Percentiles rank a stretch among this genome's conserved stretches.
Conservation (phyloP, 2,113 vertebrate species). For the Menura novaehollandiae region DNA sequence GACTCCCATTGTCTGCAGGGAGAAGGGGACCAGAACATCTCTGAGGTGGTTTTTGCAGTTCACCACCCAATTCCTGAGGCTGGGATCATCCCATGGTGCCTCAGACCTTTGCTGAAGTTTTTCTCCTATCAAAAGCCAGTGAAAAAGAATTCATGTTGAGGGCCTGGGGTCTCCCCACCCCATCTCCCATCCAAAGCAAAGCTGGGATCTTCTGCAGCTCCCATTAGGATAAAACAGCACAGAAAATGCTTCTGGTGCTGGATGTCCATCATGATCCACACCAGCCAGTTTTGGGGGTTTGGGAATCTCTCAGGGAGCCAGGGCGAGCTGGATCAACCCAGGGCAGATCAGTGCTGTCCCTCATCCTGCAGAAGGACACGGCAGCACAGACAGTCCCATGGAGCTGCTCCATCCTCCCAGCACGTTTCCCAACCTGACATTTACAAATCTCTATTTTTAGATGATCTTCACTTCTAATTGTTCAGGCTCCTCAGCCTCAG, state of each 20-base stretch:
- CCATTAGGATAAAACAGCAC: accelerated
- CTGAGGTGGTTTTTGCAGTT: background rate
- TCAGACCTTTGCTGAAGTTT: accelerated
- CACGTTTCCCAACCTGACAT: background rate
- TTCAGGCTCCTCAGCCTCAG: background rate
- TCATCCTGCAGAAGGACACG: background rate
- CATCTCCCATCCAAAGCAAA: background rate
- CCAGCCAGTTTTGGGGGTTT: accelerated
- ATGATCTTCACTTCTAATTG: background rate
- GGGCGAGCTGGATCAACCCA: background rate
- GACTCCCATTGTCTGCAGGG: accelerated
- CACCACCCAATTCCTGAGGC: accelerated
- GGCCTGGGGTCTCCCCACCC: background rate
- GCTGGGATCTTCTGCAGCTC: background rate
- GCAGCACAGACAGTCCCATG: accelerated
- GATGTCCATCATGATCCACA: background rate
- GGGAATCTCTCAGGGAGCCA: background rate
- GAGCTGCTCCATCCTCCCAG: background rate
- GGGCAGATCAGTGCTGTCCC: background rate
- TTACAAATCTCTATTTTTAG: conserved; percentile 27
- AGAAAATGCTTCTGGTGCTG: background rate
- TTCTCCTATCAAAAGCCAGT: background rate
- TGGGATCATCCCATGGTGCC: background rate
- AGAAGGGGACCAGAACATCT: accelerated
- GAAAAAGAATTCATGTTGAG: accelerated